A percentile compares a stretch with the other conserved stretches of the same genome.
These are phyloP conservation scores for Crioceris asparagi DNA, from an alignment of 2,888 invertebrate genomes.

Conservation along the genomic window DNA sequence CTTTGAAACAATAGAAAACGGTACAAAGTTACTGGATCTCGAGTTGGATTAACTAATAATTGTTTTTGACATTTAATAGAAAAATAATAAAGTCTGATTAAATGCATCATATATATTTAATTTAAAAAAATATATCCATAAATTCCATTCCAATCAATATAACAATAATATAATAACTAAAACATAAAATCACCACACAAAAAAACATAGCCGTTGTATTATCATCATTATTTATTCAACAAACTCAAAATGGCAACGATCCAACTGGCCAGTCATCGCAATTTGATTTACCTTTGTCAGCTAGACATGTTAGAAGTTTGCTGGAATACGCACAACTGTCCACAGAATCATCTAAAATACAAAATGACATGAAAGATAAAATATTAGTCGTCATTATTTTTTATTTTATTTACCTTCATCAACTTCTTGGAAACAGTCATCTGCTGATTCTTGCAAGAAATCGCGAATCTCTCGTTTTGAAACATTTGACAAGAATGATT, in stretches of 20 bases:
- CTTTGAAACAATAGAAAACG: too few species aligned
- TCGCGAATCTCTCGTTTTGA: slow-evolving; percentile 53
- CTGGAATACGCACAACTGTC: slow-evolving; percentile 58
- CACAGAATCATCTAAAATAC: slow-evolving; percentile 39
- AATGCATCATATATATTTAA: too few species aligned
- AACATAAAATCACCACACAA: too few species aligned
- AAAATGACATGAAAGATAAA: background rate
- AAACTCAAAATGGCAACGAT: slow-evolving; percentile 35
- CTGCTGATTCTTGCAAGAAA: slow-evolving; percentile 59
- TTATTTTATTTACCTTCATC: slow-evolving; percentile 18
- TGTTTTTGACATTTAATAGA: too few species aligned
- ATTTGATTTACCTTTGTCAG: slow-evolving; percentile 59
- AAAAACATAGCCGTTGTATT: too few species aligned
- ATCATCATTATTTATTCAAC: too few species aligned
- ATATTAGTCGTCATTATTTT: background rate
- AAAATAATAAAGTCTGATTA: too few species aligned
- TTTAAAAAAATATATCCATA: too few species aligned
- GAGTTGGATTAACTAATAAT: too few species aligned
- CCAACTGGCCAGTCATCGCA: slow-evolving; percentile 65
- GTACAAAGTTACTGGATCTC: too few species aligned
- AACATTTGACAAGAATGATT: slow-evolving; percentile 50
- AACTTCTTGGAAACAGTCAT: slow-evolving; percentile 54
- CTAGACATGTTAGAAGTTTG: slow-evolving; percentile 53
- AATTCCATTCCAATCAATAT: too few species aligned
- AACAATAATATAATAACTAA: too few species aligned